A percentile compares a stretch with the other conserved stretches of the same genome.
Conservation (phyloP, 2,113 vertebrate genomes). For the Dicrurus megarhynchus region DNA sequence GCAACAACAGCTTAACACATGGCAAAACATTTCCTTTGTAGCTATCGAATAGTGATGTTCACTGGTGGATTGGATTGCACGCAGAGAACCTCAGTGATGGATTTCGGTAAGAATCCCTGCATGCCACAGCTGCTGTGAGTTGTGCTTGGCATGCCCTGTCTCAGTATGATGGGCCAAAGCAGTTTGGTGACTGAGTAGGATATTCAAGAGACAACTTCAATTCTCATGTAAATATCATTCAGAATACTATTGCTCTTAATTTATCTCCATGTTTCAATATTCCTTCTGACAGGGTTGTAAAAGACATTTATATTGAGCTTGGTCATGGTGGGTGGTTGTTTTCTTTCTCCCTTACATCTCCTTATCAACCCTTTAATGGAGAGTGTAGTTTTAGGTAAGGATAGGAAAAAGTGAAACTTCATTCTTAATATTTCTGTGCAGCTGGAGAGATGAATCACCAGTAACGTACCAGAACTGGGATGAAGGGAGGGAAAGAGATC, state of each 20-base stretch:
- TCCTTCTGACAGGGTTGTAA: not conserved
- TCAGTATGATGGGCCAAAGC: not conserved
- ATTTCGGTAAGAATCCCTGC: conserved; percentile 74
- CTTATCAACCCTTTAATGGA: not conserved
- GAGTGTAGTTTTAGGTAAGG: not conserved
- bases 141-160: not conserved
- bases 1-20: not conserved
- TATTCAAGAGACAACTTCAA: not conserved
- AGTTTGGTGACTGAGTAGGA: not conserved
- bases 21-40: conserved; percentile 39
- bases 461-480: conserved; percentile 87
- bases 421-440: conserved; percentile 63
- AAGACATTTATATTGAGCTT: not conserved
- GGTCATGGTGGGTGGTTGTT: not conserved
- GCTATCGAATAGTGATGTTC: conserved; percentile 73
- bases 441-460: conserved; percentile 84
- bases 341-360: not conserved
- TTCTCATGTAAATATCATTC: not conserved
- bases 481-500: not conserved
- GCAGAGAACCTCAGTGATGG: conserved; percentile 59
- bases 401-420: not conserved
- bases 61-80: conserved; percentile 90
- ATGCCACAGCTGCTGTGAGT: not conserved
- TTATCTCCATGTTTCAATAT: not conserved
- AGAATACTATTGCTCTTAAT: not conserved